Evolutionary conservation across 2,113 vertebrate genomes (phyloP).

Genomic region (Apteryx mantelli): DNA sequence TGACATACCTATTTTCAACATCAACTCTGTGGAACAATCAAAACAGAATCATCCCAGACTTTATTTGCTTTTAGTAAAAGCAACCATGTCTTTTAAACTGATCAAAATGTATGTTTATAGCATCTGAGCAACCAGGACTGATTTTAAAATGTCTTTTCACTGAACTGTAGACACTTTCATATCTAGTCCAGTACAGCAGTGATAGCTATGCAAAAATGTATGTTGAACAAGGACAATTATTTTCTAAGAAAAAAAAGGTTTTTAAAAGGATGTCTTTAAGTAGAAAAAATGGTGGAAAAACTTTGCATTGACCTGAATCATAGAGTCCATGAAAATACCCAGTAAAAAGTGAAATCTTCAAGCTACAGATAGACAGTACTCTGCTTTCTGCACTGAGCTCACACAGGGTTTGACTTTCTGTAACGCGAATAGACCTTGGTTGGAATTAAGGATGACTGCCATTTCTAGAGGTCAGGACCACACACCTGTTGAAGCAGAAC

Average conservation of each 20-base stretch:
- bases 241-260: neutral
- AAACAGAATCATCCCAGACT: conserved; percentile 41
- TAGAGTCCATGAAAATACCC: neutral
- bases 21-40: conserved; percentile 47
- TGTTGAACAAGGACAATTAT: neutral
- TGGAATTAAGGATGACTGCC: neutral
- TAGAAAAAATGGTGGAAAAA: neutral
- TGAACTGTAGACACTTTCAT: neutral
- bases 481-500: neutral
- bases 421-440: neutral
- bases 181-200: neutral
- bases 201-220: neutral
- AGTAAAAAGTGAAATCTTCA: neutral
- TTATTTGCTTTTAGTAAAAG: conserved; percentile 23
- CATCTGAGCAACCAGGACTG: conserved; percentile 14
- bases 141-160: conserved; percentile 31
- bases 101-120: conserved; percentile 43
- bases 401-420: no score
- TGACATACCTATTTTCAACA: conserved; percentile 56
- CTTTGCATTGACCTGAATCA: neutral
- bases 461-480: neutral
- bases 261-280: neutral
- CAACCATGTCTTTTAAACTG: conserved; percentile 4
- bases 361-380: neutral
- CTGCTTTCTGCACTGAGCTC: neutral